Conservation (phyloP, 1,140 invertebrate genomes). For the Drosophila repletoides region DNA sequence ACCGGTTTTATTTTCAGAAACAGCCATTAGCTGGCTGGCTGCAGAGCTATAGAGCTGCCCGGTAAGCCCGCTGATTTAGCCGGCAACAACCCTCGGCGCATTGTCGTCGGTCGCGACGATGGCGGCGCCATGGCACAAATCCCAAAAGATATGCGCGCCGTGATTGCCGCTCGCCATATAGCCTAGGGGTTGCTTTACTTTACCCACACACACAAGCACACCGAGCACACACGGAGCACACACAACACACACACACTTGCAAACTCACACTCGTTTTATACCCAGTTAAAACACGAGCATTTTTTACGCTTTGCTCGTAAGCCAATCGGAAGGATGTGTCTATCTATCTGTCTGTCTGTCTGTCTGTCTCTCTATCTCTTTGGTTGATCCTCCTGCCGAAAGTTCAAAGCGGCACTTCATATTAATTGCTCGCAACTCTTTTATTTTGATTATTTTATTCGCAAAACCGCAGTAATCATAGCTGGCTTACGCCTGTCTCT, state of each 20-base stretch:
- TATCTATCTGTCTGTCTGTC: constrained; percentile 5
- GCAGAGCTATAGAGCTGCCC: constrained; percentile 21
- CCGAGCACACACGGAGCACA: constrained; percentile 9
- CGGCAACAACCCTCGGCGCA: constrained; percentile 77
- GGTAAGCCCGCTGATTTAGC: constrained; percentile 71
- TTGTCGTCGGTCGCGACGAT: constrained; percentile 79
- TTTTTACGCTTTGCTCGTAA: constrained; percentile 61
- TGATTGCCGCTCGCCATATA: constrained; percentile 52
- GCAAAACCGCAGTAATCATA: constrained; percentile 66
- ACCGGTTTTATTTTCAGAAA: constrained; percentile 70
- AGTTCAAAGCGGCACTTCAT: constrained; percentile 46
- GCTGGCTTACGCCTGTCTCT: constrained; percentile 66
- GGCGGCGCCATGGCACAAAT: constrained; percentile 81
- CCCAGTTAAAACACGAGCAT: constrained; percentile 74
- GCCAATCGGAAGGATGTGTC: constrained; percentile 71
- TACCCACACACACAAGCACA: constrained; percentile 31
- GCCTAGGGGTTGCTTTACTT: constrained; percentile 60
- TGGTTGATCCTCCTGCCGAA: constrained; percentile 54
- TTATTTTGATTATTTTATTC: constrained; percentile 39
- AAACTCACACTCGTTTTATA: not conserved
- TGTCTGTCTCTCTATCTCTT: constrained; percentile 1
- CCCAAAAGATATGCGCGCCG: constrained; percentile 75
- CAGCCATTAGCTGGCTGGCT: constrained; percentile 27
- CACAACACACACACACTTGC: constrained; percentile 15
- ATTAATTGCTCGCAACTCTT: constrained; percentile 66